Evolutionary conservation across 2,113 vertebrate genomes (phyloP).

Genomic region (Fregata magnificens): DNA sequence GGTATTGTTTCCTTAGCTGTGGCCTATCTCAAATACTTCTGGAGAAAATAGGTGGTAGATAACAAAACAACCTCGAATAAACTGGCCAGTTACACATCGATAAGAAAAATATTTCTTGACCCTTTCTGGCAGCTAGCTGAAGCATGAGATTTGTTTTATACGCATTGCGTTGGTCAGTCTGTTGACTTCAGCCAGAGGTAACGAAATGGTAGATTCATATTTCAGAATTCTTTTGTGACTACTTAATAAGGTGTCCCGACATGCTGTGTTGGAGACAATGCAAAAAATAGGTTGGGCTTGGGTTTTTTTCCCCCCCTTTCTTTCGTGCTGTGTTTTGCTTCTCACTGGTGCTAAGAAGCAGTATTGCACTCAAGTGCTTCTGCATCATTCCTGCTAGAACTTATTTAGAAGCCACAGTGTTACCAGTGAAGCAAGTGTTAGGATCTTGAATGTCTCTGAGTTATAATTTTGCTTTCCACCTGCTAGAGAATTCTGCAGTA

Average conservation of each 20-base stretch:
- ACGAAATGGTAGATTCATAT: neutral
- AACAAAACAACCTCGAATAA: neutral
- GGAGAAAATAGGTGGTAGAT: neutral
- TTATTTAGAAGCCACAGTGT: neutral
- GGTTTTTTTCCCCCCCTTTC: neutral
- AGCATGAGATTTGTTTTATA: neutral
- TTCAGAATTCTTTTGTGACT: neutral
- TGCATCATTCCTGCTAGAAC: neutral
- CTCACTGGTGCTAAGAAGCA: neutral
- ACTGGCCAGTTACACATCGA: neutral
- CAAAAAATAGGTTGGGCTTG: neutral
- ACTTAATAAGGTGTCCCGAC: neutral
- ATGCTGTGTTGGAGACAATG: conserved; percentile 24
- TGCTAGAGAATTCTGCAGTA: neutral
- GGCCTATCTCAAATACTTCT: neutral
- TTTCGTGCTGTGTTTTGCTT: conserved; percentile 12
- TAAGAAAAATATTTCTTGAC: neutral
- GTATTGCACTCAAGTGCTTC: neutral
- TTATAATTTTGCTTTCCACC: neutral
- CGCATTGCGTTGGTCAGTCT: neutral
- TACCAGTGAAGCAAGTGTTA: neutral
- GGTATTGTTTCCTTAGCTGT: neutral
- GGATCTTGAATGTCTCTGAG: neutral
- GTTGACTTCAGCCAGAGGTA: neutral
- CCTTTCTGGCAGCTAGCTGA: neutral